A percentile compares a stretch with the other conserved stretches of the same genome.
phyloP scores from a whole-genome alignment of 2,888 invertebrate genomes.

The Eristalis tenax region DNA sequence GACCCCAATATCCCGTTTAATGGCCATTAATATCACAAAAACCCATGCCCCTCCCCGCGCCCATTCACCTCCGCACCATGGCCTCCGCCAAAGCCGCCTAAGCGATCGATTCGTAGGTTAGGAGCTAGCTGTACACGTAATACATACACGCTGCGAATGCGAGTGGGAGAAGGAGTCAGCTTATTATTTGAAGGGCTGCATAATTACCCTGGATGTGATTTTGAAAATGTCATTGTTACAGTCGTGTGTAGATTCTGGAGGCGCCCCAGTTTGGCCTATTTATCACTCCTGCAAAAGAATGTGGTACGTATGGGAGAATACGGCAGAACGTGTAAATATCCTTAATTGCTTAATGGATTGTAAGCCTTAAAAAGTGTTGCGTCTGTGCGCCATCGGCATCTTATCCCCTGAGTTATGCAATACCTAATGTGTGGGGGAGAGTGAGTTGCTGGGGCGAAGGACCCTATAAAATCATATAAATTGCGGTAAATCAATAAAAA shows the following conservation, averaged over 20 bases:
- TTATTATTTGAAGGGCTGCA: slow-evolving; percentile 27
- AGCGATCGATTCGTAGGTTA: slow-evolving; percentile 7
- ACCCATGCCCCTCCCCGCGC: slow-evolving; percentile 13
- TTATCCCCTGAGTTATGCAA: slow-evolving; percentile 32
- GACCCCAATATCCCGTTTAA: slow-evolving; percentile 45
- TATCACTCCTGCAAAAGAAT: slow-evolving; percentile 32
- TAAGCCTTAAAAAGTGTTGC: slow-evolving; percentile 56
- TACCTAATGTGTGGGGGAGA: slow-evolving; percentile 5
- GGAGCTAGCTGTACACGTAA: not conserved
- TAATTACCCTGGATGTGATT: slow-evolving; percentile 58
- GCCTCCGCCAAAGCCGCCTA: not conserved
- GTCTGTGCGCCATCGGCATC: slow-evolving; percentile 17
- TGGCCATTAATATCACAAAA: slow-evolving; percentile 42
- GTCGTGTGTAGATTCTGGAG: not conserved
- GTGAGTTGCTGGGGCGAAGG: slow-evolving; percentile 31
- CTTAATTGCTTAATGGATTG: slow-evolving; percentile 70
- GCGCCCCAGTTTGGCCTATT: slow-evolving; percentile 16
- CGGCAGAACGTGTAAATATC: slow-evolving; percentile 15
- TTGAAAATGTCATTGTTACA: slow-evolving; percentile 37
- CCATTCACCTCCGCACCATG: not conserved
- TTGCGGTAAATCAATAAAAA: slow-evolving; percentile 64
- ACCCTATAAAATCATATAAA: slow-evolving; percentile 67
- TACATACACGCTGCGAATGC: not conserved
- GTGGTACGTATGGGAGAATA: slow-evolving; percentile 24
- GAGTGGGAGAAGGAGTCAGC: not conserved